Evolutionary conservation across 2,888 invertebrate genomes (phyloP).

Genomic region (Palloptera scutellata): DNA sequence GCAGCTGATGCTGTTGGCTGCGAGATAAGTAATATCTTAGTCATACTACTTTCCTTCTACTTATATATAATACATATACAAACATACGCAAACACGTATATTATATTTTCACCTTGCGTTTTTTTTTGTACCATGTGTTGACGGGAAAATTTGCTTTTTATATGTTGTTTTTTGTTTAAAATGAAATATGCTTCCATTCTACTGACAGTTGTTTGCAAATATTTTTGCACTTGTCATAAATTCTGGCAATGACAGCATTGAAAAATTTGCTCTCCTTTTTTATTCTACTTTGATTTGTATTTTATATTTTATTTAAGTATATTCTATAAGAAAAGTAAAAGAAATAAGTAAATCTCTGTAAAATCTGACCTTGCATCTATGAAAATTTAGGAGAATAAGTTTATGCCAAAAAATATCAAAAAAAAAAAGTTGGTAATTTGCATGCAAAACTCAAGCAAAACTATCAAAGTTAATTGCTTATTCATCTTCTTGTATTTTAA

Average conservation of each 20-base stretch:
- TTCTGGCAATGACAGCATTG: conserved; percentile 33
- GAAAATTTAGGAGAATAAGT: too few relatives aligned
- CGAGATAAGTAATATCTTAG: conserved; percentile 27
- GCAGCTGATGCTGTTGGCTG: conserved; percentile 9
- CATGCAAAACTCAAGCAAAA: too few relatives aligned
- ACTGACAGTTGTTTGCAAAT: conserved; percentile 29
- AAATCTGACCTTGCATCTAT: too few relatives aligned
- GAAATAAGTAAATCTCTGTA: too few relatives aligned
- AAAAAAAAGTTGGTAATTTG: too few relatives aligned
- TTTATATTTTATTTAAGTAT: too few relatives aligned
- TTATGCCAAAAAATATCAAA: too few relatives aligned
- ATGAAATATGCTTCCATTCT: conserved; percentile 31
- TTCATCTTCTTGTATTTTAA: too few relatives aligned
- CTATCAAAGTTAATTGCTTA: too few relatives aligned
- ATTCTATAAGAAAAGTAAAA: too few relatives aligned
- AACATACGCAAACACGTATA: background rate
- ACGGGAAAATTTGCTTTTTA: conserved; percentile 24
- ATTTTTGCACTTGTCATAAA: conserved; percentile 34
- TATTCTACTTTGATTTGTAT: too few relatives aligned
- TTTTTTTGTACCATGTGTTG: conserved; percentile 28
- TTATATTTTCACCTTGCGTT: conserved; percentile 43
- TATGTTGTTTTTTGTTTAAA: conserved; percentile 27
- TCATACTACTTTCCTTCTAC: conserved; percentile 1
- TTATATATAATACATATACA: background rate
- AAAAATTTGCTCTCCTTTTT: conserved; percentile 1